Percentiles rank a stretch among this genome's conserved stretches.
Evolutionary conservation across 2,113 vertebrate species (phyloP).

Genomic region (Pteruthius melanotis): DNA sequence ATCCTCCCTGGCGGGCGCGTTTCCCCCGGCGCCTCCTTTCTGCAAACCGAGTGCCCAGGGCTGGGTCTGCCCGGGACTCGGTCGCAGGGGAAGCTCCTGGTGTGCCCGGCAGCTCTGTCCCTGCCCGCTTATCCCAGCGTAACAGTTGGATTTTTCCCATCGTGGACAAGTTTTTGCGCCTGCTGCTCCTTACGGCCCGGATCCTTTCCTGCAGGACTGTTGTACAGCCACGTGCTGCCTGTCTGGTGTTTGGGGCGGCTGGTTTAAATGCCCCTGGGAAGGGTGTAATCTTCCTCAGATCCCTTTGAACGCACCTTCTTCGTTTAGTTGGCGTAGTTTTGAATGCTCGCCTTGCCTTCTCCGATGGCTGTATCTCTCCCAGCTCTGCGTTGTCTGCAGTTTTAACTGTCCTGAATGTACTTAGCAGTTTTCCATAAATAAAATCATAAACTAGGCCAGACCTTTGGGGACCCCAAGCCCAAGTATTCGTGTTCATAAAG

Average conservation of each 20-base stretch:
- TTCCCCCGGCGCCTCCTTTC: too few species aligned
- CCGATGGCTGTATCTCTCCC: accelerated
- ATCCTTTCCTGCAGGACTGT: accelerated
- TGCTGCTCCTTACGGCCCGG: accelerated
- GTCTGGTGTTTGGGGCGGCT: background rate
- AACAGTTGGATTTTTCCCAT: accelerated
- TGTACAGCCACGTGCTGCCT: background rate
- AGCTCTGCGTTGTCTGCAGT: background rate
- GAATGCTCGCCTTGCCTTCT: background rate
- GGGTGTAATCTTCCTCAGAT: accelerated
- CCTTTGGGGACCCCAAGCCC: too few species aligned
- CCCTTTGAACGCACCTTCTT: accelerated
- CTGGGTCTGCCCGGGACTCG: accelerated
- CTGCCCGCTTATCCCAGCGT: accelerated
- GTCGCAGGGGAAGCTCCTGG: accelerated
- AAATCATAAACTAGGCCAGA: background rate
- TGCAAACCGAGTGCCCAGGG: accelerated
- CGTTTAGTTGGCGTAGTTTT: accelerated
- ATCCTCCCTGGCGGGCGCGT: accelerated
- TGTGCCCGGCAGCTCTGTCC: background rate
- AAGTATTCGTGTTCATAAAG: background rate
- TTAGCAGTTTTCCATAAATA: background rate
- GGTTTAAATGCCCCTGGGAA: background rate
- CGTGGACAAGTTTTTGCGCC: accelerated
- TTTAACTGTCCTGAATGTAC: background rate